Evolutionary conservation across 1,140 invertebrate genomes (phyloP), one percentile per base, ranked within the genome.

Genomic region (Calephelis nemesis): DNA sequence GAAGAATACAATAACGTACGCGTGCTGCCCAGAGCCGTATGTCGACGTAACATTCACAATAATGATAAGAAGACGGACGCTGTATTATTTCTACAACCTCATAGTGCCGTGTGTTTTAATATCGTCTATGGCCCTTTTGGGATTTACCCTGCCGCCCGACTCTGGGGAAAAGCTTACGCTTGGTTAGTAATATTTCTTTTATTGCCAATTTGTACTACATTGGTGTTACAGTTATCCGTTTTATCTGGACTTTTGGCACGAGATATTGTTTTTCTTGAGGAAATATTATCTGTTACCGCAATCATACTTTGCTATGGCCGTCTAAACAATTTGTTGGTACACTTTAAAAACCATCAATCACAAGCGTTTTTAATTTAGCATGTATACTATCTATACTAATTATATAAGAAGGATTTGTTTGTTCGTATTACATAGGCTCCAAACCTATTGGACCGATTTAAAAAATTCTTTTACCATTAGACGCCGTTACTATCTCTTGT

Each of bases 61-160:
- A 83, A 96, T 98, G 93, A 99, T 99, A 84, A 94, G 98, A 77
- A 94, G 99, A 88, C 94, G 98, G 83, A 99, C 98, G 39, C 94
- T 99, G 69, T 99, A 99, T 93, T 99, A 99, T 94, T 99, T 99
- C 93, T 99, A 99, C 95, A 99, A 99, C 93, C 95, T 99, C 81
- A 99, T 99, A 88, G 98, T 99, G 80, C 99, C 99, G 68, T 99
- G 98, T 93, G 98, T 99, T 69, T 95, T 99, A 83, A 98, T 99
- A 84, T 98, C 98, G 68, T 98, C 98, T 68, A 98, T 99, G 97
- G 98, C 98, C 63, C 94, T 99, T 69, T 93, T 99, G 77, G 98
- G 98, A 47, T 99, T 99, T 93, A 98, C 98, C 62, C 93, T 99
- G 79, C 98, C 99, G 65, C 98, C 98, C 45, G 98, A 99, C 85